phyloP scores from a whole-genome alignment of 2,888 invertebrate genomes.

The Germaria angustata region DNA sequence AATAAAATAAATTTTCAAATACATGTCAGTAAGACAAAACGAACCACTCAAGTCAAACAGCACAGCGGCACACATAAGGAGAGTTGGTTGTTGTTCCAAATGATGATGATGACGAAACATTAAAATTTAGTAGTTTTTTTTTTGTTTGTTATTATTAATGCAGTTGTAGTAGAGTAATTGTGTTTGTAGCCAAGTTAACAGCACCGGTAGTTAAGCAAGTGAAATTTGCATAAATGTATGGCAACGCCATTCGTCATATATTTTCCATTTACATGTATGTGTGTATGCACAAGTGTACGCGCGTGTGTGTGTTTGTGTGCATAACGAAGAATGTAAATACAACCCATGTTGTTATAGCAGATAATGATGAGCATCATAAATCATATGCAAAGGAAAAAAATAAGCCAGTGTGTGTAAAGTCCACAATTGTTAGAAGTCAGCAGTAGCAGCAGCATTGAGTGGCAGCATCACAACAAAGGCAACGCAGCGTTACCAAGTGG shows the following conservation, averaged over 20 bases:
- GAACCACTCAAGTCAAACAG: background rate
- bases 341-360: slow-evolving; percentile 2
- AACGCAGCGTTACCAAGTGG: slow-evolving; percentile 2
- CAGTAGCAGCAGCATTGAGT: background rate
- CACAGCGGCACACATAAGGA: slow-evolving; percentile 21
- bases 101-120: slow-evolving; percentile 36
- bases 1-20: slow-evolving; percentile 42
- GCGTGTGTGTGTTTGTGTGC: background rate
- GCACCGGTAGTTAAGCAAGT: background rate
- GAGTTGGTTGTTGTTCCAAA: slow-evolving; percentile 8
- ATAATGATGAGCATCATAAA: slow-evolving; percentile 40
- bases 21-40: slow-evolving; percentile 35
- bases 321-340: background rate
- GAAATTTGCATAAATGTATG: slow-evolving; percentile 23
- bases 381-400: background rate
- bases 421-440: background rate
- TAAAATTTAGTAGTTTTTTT: slow-evolving; percentile 1
- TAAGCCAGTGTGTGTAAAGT: slow-evolving; percentile 1
- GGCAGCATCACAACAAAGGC: background rate
- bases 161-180: background rate
- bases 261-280: background rate
- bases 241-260: slow-evolving; percentile 32
- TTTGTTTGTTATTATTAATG: background rate
- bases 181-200: background rate
- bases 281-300: background rate